Percentiles rank a stretch among this genome's conserved stretches.
Conservation (phyloP, 2,888 invertebrate genomes). For the Tenthredo notha region DNA sequence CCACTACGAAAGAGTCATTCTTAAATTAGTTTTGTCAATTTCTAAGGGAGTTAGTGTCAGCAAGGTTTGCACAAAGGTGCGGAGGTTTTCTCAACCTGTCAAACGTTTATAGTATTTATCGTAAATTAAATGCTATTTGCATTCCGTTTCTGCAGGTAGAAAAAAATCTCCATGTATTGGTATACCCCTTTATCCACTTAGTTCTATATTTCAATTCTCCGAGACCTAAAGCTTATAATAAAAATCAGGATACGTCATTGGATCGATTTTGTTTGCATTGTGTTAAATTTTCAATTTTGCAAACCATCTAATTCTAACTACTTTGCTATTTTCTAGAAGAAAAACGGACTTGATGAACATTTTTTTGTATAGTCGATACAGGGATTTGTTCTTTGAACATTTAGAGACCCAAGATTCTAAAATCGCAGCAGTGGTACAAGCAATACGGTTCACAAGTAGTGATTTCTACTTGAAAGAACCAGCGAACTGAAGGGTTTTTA, state of each 20-base stretch:
- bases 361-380: not conserved
- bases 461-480: not conserved
- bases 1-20: slow-evolving; percentile 5
- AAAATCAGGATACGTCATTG: not conserved
- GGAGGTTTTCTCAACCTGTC: slow-evolving; percentile 9
- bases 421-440: not conserved
- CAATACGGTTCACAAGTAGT: not conserved
- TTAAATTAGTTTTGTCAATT: slow-evolving; percentile 50
- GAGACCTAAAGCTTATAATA: not conserved
- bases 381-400: not conserved
- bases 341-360: not conserved
- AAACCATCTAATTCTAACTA: too few species aligned
- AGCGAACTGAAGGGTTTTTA: not conserved
- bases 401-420: not conserved
- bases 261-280: too few species aligned
- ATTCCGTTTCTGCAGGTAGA: not conserved
- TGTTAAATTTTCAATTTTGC: not conserved
- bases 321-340: not conserved
- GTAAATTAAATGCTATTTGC: slow-evolving; percentile 8
- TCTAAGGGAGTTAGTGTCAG: slow-evolving; percentile 34
- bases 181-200: not conserved
- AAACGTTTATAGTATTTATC: slow-evolving; percentile 3
- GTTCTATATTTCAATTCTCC: not conserved
- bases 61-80: slow-evolving; percentile 26
- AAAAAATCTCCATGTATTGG: not conserved